Conservation (phyloP, 2,797 vertebrate species). For the Myotis myotis region DNA sequence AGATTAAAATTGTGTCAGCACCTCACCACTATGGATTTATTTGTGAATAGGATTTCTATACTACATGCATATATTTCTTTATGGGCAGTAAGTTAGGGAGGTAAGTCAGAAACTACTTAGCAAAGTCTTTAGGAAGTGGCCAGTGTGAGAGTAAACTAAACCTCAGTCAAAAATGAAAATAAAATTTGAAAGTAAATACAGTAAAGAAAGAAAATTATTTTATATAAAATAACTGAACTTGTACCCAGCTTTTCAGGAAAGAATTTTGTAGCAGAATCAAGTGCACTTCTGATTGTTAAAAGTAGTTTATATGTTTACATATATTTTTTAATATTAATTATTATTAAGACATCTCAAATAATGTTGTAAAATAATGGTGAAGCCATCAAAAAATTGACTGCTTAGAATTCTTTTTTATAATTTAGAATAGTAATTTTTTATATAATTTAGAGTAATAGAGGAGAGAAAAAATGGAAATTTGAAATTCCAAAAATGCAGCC, state of each 20-base stretch:
- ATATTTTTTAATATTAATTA: background rate
- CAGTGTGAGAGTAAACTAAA: background rate
- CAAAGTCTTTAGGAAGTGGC: background rate
- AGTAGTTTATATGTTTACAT: background rate
- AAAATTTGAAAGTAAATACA: constrained; percentile 10
- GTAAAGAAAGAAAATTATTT: background rate
- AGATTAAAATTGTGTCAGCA: background rate
- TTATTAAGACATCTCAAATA: background rate
- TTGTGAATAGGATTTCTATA: background rate
- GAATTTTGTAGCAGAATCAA: background rate
- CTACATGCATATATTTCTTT: background rate
- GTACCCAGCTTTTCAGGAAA: background rate
- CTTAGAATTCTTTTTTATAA: background rate
- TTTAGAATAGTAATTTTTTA: background rate
- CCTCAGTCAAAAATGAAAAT: constrained; percentile 9
- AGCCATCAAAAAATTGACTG: background rate
- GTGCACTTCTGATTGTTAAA: background rate
- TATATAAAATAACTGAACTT: background rate
- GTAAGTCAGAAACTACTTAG: background rate
- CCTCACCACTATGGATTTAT: background rate
- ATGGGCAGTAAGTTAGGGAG: background rate
- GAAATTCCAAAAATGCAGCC: background rate
- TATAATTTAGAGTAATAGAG: background rate
- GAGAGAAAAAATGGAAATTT: background rate
- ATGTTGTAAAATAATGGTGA: background rate